Base-by-base conservation (phyloP, 2,113 vertebrate species). In the Rattus rattus region DNA sequence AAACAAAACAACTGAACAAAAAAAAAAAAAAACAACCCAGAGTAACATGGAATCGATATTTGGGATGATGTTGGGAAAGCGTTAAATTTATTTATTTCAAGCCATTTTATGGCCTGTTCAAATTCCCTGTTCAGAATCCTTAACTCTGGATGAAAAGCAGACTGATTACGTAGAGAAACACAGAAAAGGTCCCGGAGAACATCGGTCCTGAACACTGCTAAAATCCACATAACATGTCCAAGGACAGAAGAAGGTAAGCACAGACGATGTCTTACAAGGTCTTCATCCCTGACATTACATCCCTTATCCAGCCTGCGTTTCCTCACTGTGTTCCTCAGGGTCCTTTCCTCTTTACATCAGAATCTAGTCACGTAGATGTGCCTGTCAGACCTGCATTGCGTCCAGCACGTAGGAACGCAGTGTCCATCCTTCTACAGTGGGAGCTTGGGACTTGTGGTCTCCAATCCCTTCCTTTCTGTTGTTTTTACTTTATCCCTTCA, bases 71-170 rank as follows among this genome's bases (percentile, higher is more conserved):
- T 39, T 10, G 30, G 56, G 20, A 73, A 61, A 75, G 7, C 6
- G 3, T 30, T 61, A 63, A 94, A 89, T 80, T 54, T 73, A 73
- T 9, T 12, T 59, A 90, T 69, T 22, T 19, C 33, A 77, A 95
- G 79, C 59, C 4, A 54, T 80, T 84, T 91, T 36, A 88, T 36
- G 69, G 52, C 79, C 19, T 91, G 61, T 75, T 56, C 6, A 63
- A 75, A 26, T 65, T 33, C 81, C 61, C 24, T 56, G 56, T 56
- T 17, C 56, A 56, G 85, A 92, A 90, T 72, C 24, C 56, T 95
- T 75, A 69, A 85, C 63, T 96, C 83, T 95, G 73, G 63, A 92
- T 79, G 28, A 89, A 86, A 70, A 67, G 87, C 65, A 94, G 92
- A 92, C 92, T 73, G 20, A 43, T 94, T 28, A 96, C 20, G 59